Evolutionary conservation across 2,888 invertebrate genomes (phyloP).

Genomic region (Invenusta paracnida): DNA sequence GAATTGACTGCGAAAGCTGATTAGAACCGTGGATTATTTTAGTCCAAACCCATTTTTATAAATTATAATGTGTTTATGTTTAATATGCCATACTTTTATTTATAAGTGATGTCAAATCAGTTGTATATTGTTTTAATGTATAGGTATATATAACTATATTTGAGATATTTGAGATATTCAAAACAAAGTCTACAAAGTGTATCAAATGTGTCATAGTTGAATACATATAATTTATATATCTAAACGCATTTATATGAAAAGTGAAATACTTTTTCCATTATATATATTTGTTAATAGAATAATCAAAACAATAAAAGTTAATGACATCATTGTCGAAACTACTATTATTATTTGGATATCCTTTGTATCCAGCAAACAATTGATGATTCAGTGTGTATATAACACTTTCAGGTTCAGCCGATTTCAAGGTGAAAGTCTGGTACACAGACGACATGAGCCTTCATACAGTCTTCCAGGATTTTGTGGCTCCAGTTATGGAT

Average conservation of each 20-base stretch:
- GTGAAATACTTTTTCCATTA: too few relatives aligned
- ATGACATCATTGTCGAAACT: too few relatives aligned
- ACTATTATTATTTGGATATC: neutral
- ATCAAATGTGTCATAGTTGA: neutral
- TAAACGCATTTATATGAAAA: too few relatives aligned
- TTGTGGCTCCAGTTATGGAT: neutral
- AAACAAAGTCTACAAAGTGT: neutral
- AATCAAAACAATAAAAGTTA: too few relatives aligned
- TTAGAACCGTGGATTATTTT: too few relatives aligned
- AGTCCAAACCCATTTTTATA: too few relatives aligned
- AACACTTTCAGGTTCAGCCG: neutral
- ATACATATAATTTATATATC: neutral
- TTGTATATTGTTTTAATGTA: neutral
- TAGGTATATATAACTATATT: neutral
- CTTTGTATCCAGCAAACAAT: neutral
- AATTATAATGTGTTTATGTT: too few relatives aligned
- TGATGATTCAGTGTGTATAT: neutral
- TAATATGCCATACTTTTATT: too few relatives aligned
- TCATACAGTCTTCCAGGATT: constrained; percentile 3
- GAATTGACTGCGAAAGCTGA: too few relatives aligned
- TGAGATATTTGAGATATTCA: neutral
- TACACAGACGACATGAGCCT: constrained; percentile 20
- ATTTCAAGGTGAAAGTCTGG: constrained; percentile 37
- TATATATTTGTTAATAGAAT: neutral
- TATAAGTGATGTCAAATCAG: too few relatives aligned